Evolutionary conservation across 2,888 invertebrate species (phyloP).

Genomic region (Loripinus fragilis): DNA sequence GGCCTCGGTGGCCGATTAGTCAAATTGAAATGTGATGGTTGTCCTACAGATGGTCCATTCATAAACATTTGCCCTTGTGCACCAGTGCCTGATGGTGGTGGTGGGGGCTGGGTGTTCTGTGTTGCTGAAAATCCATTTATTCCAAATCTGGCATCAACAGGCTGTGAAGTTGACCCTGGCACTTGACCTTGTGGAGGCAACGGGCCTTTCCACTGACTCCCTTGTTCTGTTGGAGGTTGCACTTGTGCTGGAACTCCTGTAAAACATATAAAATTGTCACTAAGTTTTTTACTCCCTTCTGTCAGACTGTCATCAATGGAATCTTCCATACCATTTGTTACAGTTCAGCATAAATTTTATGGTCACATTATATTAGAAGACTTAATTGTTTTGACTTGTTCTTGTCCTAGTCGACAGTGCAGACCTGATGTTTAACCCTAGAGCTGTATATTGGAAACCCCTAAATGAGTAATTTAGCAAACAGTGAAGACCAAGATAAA

Average conservation of each 20-base stretch:
- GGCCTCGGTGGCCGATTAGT: background rate
- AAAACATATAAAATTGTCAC: too few relatives aligned
- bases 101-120: background rate
- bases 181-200: background rate
- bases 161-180: background rate
- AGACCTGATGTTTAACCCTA: too few relatives aligned
- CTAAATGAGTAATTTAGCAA: too few relatives aligned
- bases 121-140: constrained; percentile 2
- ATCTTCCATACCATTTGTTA: too few relatives aligned
- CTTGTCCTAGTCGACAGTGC: too few relatives aligned
- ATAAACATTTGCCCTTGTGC: background rate
- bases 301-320: too few relatives aligned
- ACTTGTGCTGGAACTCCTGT: constrained; percentile 6
- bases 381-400: too few relatives aligned
- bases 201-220: background rate
- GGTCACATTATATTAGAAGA: too few relatives aligned
- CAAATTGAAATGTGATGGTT: background rate
- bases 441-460: too few relatives aligned
- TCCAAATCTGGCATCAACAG: background rate
- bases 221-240: background rate
- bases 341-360: too few relatives aligned
- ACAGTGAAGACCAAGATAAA: too few relatives aligned
- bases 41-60: constrained; percentile 6
- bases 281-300: too few relatives aligned
- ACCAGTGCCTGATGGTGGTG: background rate